Percentiles rank a stretch among this genome's conserved stretches.
Conservation (phyloP, 2,888 invertebrate genomes). For the Strigamia maritima region DNA sequence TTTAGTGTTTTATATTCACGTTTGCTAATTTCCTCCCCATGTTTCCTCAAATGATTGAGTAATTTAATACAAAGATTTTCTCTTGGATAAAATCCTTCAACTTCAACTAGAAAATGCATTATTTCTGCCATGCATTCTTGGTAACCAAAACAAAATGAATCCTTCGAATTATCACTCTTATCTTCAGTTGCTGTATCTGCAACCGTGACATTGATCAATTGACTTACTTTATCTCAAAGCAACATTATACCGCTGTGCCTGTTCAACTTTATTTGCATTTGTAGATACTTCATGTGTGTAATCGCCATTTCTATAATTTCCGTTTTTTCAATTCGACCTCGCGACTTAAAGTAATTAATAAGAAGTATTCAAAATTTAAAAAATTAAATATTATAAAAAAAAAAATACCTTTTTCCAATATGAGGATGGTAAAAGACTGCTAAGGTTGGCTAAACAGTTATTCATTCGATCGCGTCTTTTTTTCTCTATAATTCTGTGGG, state of each 20-base stretch:
- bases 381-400: slow-evolving; percentile 28
- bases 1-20: slow-evolving; percentile 47
- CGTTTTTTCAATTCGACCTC: slow-evolving; percentile 93
- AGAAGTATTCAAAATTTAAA: too few relatives aligned
- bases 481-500: slow-evolving; percentile 96
- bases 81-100: slow-evolving; percentile 72
- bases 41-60: slow-evolving; percentile 76
- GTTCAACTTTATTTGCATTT: slow-evolving; percentile 52
- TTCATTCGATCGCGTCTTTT: slow-evolving; percentile 94
- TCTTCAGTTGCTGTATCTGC: background rate
- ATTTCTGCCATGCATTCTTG: slow-evolving; percentile 88
- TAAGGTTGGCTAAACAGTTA: slow-evolving; percentile 90
- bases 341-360: too few relatives aligned
- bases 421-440: slow-evolving; percentile 85
- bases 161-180: slow-evolving; percentile 45
- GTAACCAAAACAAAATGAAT: slow-evolving; percentile 75
- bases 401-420: slow-evolving; percentile 73
- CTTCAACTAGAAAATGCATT: slow-evolving; percentile 82
- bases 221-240: background rate
- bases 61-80: slow-evolving; percentile 79
- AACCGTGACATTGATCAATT: background rate
- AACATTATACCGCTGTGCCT: slow-evolving; percentile 8
- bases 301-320: slow-evolving; percentile 99
- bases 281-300: slow-evolving; percentile 84
- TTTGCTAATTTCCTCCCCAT: slow-evolving; percentile 64